phyloP scores from a whole-genome alignment of 1,140 invertebrate genomes.

The Archivesica marissinica region DNA sequence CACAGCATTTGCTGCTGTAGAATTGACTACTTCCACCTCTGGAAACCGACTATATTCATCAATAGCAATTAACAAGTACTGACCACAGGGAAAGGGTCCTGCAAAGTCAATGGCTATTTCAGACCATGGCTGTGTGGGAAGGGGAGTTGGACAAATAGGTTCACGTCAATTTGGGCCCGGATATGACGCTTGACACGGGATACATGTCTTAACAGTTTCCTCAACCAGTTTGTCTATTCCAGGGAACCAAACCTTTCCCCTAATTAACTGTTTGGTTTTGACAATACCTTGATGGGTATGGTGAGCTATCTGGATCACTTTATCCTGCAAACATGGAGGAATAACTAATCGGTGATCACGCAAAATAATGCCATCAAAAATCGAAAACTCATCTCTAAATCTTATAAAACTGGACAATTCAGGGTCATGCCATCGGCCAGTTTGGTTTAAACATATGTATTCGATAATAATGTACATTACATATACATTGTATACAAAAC shows the following conservation, averaged over 20 bases:
- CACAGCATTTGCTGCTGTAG: constrained; percentile 61
- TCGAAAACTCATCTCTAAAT: constrained; percentile 55
- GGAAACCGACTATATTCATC: constrained; percentile 74
- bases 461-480: no score
- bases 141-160: constrained; percentile 30
- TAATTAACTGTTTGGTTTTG: constrained; percentile 73
- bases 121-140: constrained; percentile 68
- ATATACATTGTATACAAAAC: no score
- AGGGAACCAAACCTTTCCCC: constrained; percentile 80
- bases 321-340: constrained; percentile 49
- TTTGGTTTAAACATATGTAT: no score
- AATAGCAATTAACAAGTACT: constrained; percentile 71
- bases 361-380: constrained; percentile 58
- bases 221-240: constrained; percentile 75
- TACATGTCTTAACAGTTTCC: constrained; percentile 66
- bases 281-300: constrained; percentile 71
- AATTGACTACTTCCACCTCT: constrained; percentile 66
- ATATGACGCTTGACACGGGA: constrained; percentile 71
- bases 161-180: no score
- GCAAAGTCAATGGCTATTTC: constrained; percentile 70
- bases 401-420: constrained; percentile 17
- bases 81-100: constrained; percentile 69
- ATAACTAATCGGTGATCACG: constrained; percentile 66
- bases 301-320: constrained; percentile 69
- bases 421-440: constrained; percentile 15